Conservation (phyloP, 2,888 invertebrate species). For the Caenorhabditis parvicauda region DNA sequence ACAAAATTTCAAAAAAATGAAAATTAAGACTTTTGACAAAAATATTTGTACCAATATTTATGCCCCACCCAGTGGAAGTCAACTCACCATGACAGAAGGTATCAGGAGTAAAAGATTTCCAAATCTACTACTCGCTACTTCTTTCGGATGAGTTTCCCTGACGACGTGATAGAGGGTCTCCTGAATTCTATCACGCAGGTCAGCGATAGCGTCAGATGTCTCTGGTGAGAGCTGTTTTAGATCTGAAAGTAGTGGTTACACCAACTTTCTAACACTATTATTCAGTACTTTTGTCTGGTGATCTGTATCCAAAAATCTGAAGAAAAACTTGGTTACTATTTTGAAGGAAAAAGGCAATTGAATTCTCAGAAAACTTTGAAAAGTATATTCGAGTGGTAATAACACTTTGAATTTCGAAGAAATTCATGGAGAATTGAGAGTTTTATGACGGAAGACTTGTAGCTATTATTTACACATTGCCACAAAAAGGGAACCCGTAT, state of each 20-base stretch:
- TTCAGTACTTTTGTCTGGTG: too few species aligned
- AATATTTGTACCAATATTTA: background rate
- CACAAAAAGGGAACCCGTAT: too few species aligned
- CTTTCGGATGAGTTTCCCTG: conserved; percentile 61
- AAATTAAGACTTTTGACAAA: too few species aligned
- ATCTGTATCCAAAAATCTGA: too few species aligned
- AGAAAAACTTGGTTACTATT: too few species aligned
- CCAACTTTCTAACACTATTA: background rate
- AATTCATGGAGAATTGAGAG: background rate
- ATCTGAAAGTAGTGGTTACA: conserved; percentile 29
- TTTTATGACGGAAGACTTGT: too few species aligned
- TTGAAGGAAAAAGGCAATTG: too few species aligned
- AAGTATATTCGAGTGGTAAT: background rate
- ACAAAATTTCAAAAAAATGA: too few species aligned
- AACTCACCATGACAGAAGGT: conserved; percentile 54
- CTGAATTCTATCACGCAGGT: conserved; percentile 57
- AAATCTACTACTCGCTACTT: conserved; percentile 59
- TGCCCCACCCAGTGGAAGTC: background rate
- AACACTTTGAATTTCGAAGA: background rate
- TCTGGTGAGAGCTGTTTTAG: conserved; percentile 50
- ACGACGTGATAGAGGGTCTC: conserved; percentile 58
- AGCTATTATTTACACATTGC: too few species aligned
- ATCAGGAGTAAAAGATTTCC: conserved; percentile 59
- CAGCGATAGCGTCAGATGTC: conserved; percentile 56
- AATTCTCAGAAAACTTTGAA: too few species aligned